These are phyloP conservation scores for Junonia oenone DNA, from an alignment of 2,888 invertebrate species.

Conservation along the genomic window DNA sequence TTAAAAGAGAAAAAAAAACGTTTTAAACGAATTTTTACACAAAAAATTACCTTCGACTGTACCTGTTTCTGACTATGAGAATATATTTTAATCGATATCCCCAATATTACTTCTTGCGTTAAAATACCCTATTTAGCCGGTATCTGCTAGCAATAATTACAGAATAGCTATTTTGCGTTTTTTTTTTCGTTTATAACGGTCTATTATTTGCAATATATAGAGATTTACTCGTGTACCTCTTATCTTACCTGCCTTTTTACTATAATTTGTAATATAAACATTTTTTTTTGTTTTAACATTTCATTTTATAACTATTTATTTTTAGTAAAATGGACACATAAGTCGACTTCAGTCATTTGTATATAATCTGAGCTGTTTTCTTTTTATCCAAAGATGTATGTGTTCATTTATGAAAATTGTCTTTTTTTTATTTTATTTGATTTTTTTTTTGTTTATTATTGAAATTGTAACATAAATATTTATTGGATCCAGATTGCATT, in stretches of 20 bases:
- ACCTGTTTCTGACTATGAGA: constrained; percentile 1
- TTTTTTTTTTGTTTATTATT: constrained; percentile 44
- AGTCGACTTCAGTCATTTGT: constrained; percentile 35
- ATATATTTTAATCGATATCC: not conserved
- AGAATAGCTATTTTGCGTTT: not conserved
- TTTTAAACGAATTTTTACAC: not conserved
- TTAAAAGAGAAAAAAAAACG: not conserved
- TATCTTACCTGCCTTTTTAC: constrained; percentile 19
- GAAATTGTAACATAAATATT: constrained; percentile 61
- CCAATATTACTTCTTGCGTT: not conserved
- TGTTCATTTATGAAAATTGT: constrained; percentile 65
- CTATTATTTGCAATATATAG: constrained; percentile 15
- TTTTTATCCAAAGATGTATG: constrained; percentile 72
- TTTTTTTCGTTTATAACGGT: constrained; percentile 7
- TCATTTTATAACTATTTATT: constrained; percentile 18
- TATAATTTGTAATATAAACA: constrained; percentile 15
- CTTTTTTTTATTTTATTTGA: constrained; percentile 46
- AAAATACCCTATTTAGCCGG: not conserved
- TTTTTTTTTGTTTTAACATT: constrained; percentile 17
- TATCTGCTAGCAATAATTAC: constrained; percentile 2
- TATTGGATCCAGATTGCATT: constrained; percentile 75
- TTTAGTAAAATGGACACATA: constrained; percentile 46
- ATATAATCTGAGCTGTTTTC: constrained; percentile 52
- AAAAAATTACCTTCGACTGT: constrained; percentile 1
- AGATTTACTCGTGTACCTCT: constrained; percentile 19